Evolutionary conservation across 2,888 invertebrate species (phyloP), one percentile per base, ranked within the genome.

Genomic region (Drymonia ruficornis): DNA sequence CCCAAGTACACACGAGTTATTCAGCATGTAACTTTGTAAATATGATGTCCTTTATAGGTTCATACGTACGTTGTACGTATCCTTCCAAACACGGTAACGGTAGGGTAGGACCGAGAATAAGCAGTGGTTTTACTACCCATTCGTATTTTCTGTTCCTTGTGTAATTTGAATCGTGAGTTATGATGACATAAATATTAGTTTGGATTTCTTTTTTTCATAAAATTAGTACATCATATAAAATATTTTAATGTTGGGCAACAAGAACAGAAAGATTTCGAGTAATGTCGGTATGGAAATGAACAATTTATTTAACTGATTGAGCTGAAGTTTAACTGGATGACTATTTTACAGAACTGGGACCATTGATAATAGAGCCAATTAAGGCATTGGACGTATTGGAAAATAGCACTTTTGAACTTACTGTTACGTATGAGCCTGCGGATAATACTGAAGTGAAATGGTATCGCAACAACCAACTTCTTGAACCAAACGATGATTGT

Each of bases 401-500:
- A 76, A 95, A 95, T 54, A 94, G 95, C 63, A 94, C 95, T 36
- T 93, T 97, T 58, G 92, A 94, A 50, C 91, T 97, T 56, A 94
- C 94, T 68, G 96, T 96, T 28, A 94, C 94, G 68, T 97, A 96
- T 81, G 95, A 95, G 76, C 96, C 97, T 46, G 84, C 91, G 50
- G 95, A 96, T 12, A 92, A 93, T 63, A 95, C 95, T n/a, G 94
- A 95, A 79, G 93, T 98, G 19, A 96, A 95, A 77, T 99, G 98
- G 99, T 94, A 94, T 74, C 95, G 96, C 72, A 98, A 98, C 83
- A 97, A 97, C 52, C 95, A 96, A 74, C 95, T 95, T 78, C 94
- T 98, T 42, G 89, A 93, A 73, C 91, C 94, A 46, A 94, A 93
- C 67, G 94, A 95, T 49, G 94, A 95, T 63, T 94, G 94, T 57